A percentile compares a stretch with the other conserved stretches of the same genome.
Conservation (phyloP, 2,113 vertebrate genomes). For the Lamprotornis superbus region DNA sequence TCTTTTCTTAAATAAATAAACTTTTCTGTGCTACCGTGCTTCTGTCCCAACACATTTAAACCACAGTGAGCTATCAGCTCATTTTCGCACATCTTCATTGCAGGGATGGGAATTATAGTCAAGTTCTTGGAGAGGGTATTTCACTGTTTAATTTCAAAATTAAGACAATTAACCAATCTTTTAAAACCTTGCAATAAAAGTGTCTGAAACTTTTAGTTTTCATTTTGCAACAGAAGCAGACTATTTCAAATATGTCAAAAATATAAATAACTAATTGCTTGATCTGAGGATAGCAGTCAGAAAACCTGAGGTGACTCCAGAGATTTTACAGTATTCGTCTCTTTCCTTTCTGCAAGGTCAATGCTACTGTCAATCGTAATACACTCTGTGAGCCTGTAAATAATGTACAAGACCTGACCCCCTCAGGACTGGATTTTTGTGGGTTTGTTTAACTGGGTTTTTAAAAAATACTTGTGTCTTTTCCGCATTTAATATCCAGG, state of each 20-base stretch:
- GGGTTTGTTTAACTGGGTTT: not conserved
- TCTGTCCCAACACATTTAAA: not conserved
- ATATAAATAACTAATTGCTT: not conserved
- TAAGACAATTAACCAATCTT: not conserved
- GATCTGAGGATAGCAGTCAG: not conserved
- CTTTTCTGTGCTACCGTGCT: constrained; percentile 59
- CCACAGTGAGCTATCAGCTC: not conserved
- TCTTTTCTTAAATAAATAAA: constrained; percentile 53
- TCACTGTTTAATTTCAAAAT: constrained; percentile 19
- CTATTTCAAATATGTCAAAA: constrained; percentile 43
- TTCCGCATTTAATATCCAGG: not conserved
- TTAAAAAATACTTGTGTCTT: not conserved
- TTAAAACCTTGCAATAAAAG: constrained; percentile 16
- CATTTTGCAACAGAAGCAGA: constrained; percentile 52
- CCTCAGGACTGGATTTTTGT: not conserved
- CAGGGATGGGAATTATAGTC: not conserved
- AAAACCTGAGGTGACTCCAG: not conserved
- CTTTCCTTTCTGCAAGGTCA: not conserved
- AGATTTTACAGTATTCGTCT: not conserved
- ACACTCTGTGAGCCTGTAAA: not conserved
- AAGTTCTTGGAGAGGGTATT: constrained; percentile 8
- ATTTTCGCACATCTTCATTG: not conserved
- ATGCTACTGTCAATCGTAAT: not conserved
- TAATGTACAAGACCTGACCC: not conserved
- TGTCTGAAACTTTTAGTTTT: not conserved